Percentiles rank a stretch among this genome's conserved stretches.
Conservation (phyloP, 2,888 invertebrate genomes). For the Leptothorax acervorum region DNA sequence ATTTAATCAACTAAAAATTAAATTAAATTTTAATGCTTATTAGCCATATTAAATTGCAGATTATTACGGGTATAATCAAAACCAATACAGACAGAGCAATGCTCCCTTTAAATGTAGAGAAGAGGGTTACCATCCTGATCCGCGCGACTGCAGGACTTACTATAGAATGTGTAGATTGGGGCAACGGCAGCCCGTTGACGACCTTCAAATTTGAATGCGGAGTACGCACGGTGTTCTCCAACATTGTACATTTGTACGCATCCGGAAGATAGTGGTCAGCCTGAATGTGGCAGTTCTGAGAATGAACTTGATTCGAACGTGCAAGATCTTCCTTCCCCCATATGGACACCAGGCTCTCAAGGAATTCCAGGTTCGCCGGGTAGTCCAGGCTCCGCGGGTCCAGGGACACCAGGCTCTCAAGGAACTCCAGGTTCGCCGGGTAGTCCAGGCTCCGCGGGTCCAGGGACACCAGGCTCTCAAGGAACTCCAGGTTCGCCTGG, state of each 20-base stretch:
- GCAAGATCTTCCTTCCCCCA: slow-evolving; percentile 33
- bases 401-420: background rate
- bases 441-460: background rate
- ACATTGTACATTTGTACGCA: slow-evolving; percentile 92
- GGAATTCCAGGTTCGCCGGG: too few relatives aligned
- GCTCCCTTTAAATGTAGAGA: slow-evolving; percentile 86
- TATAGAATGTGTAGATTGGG: slow-evolving; percentile 91
- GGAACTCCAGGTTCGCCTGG: slow-evolving; percentile 53
- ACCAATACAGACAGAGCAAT: slow-evolving; percentile 27
- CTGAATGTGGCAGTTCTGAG: slow-evolving; percentile 88
- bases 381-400: too few relatives aligned
- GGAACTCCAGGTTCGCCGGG: too few relatives aligned
- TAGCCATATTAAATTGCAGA: slow-evolving; percentile 58
- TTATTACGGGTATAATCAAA: slow-evolving; percentile 51
- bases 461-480: background rate
- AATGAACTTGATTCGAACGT: slow-evolving; percentile 86
- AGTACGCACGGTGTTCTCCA: slow-evolving; percentile 90
- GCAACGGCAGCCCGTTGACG: slow-evolving; percentile 86
- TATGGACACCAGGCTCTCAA: background rate
- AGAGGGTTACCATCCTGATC: slow-evolving; percentile 91
- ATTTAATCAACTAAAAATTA: background rate
- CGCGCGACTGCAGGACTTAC: slow-evolving; percentile 91
- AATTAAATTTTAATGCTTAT: background rate
- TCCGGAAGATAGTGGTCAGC: slow-evolving; percentile 89
- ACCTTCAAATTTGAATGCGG: slow-evolving; percentile 91